phyloP scores from a whole-genome alignment of 2,888 invertebrate species.

The Apotomis capreana region DNA sequence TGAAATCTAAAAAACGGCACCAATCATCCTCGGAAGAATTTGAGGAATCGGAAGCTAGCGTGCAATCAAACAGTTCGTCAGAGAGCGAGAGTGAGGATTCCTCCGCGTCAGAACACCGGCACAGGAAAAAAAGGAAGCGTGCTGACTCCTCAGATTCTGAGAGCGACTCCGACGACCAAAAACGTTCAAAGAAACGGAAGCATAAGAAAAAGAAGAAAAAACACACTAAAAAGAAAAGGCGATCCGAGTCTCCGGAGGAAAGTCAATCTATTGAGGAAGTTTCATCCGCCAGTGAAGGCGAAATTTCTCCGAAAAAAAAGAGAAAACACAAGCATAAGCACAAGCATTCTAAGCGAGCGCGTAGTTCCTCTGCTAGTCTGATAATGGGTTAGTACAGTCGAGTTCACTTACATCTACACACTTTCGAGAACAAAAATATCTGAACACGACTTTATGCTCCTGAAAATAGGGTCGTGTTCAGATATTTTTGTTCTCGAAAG shows the following conservation, averaged over 20 bases:
- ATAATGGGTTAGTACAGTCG: slow-evolving; percentile 60
- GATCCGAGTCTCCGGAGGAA: slow-evolving; percentile 62
- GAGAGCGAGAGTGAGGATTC: slow-evolving; percentile 75
- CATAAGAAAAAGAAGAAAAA: slow-evolving; percentile 82
- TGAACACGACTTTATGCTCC: too few species aligned
- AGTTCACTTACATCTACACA: too few species aligned
- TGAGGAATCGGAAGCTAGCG: slow-evolving; percentile 69
- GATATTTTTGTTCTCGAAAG: too few species aligned
- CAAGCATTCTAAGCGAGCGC: slow-evolving; percentile 60
- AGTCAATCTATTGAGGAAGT: slow-evolving; percentile 63
- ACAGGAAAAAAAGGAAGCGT: slow-evolving; percentile 77
- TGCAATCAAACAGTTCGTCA: slow-evolving; percentile 70
- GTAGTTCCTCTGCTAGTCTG: slow-evolving; percentile 63
- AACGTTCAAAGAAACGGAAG: slow-evolving; percentile 75
- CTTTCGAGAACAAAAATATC: too few species aligned
- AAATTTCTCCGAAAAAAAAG: slow-evolving; percentile 73
- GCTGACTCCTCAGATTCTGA: slow-evolving; percentile 74
- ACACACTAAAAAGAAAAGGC: slow-evolving; percentile 75
- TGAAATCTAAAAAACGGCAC: slow-evolving; percentile 77
- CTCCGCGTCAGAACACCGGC: slow-evolving; percentile 68
- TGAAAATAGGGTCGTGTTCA: too few species aligned
- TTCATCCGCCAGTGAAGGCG: slow-evolving; percentile 71
- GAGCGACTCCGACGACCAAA: slow-evolving; percentile 71
- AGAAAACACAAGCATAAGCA: slow-evolving; percentile 76
- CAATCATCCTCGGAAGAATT: slow-evolving; percentile 74